A percentile compares a stretch with the other conserved stretches of the same genome.
Conservation (phyloP, 2,888 invertebrate genomes). For the Amphiduros pacificus region DNA sequence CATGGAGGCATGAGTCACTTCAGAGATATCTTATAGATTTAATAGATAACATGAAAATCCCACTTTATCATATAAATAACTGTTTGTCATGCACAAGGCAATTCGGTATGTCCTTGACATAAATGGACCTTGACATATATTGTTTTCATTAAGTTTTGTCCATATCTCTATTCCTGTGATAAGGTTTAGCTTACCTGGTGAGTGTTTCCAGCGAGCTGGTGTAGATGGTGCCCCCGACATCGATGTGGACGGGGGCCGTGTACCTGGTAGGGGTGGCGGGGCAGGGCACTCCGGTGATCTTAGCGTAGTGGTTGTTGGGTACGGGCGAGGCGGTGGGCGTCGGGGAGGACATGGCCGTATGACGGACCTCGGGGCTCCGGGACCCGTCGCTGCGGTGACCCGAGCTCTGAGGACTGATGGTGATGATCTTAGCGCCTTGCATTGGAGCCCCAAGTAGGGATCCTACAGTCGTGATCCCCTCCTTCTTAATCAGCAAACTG, state of each 20-base stretch:
- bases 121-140: too few relatives aligned
- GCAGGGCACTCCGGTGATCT: slow-evolving; percentile 87
- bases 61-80: too few relatives aligned
- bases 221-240: slow-evolving; percentile 95
- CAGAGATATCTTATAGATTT: too few relatives aligned
- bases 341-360: slow-evolving; percentile 10
- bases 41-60: too few relatives aligned
- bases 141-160: too few relatives aligned
- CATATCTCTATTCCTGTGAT: too few relatives aligned
- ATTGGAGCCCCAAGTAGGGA: too few relatives aligned
- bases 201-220: slow-evolving; percentile 94
- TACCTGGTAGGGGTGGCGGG: slow-evolving; percentile 89
- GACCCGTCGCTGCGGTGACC: too few relatives aligned
- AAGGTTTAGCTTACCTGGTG: slow-evolving; percentile 83
- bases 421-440: not conserved
- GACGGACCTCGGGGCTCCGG: not conserved
- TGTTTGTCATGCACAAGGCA: too few relatives aligned
- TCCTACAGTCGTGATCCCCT: too few relatives aligned
- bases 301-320: slow-evolving; percentile 65
- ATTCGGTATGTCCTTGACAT: too few relatives aligned
- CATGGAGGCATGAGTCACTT: too few relatives aligned
- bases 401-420: not conserved
- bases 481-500: not conserved
- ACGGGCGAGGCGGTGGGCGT: slow-evolving; percentile 35
- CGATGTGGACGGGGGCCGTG: slow-evolving; percentile 95